Conservation (phyloP, 2,888 invertebrate genomes). For the Caenorhabditis auriculariae region DNA sequence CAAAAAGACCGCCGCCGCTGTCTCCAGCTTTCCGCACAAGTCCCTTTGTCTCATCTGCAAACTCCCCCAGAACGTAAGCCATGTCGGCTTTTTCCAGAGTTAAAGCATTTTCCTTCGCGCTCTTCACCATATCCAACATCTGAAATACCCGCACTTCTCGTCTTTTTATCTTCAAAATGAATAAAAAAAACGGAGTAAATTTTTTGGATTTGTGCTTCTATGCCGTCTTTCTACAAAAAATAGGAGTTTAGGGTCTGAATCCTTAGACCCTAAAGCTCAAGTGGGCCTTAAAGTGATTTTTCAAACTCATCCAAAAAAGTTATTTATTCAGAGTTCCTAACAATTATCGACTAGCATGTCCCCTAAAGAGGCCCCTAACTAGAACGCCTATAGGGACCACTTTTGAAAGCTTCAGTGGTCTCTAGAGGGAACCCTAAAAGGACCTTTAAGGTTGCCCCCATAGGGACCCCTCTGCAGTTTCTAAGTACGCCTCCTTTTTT, state of each 20-base stretch:
- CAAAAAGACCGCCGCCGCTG: constrained; percentile 80
- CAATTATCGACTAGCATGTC: too few relatives aligned
- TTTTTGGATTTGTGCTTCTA: background rate
- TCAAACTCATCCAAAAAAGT: background rate
- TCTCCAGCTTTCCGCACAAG: constrained; percentile 79
- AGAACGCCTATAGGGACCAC: too few relatives aligned
- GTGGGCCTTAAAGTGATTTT: too few relatives aligned
- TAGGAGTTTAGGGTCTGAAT: too few relatives aligned
- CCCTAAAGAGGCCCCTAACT: too few relatives aligned
- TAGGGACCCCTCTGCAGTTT: too few relatives aligned
- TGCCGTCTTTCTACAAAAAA: background rate
- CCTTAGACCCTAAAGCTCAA: too few relatives aligned
- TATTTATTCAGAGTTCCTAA: background rate
- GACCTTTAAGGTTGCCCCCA: too few relatives aligned
- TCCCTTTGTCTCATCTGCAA: constrained; percentile 77
- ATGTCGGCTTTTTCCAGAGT: constrained; percentile 52
- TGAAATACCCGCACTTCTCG: constrained; percentile 12
- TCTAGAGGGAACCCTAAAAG: too few relatives aligned
- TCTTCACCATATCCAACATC: constrained; percentile 43
- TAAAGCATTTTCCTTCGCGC: constrained; percentile 35
- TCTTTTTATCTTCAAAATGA: background rate
- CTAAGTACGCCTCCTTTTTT: background rate
- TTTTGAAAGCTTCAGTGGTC: too few relatives aligned
- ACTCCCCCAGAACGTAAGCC: constrained; percentile 64
- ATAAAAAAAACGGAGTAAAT: background rate